Percentiles rank a stretch among this genome's conserved stretches.
These are phyloP conservation scores for Watersipora subatra DNA, from an alignment of 1,140 invertebrate genomes.

Conservation along the genomic window DNA sequence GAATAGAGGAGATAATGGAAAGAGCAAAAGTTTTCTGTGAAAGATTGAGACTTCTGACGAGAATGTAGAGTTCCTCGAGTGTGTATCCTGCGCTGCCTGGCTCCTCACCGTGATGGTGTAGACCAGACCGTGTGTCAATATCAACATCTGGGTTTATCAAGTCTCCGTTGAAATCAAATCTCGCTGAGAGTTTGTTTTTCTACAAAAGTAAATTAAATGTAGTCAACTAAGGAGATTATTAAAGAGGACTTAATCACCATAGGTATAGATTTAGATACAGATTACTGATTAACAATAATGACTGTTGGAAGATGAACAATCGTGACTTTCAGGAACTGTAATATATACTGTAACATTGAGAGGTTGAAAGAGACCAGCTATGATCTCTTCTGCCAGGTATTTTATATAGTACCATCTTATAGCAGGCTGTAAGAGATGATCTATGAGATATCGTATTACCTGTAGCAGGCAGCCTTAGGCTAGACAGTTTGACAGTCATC, in stretches of 20 bases:
- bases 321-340: neutral
- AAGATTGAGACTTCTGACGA: constrained; percentile 51
- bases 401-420: neutral
- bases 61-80: constrained; percentile 65
- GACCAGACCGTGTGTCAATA: constrained; percentile 47
- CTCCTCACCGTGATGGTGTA: constrained; percentile 84
- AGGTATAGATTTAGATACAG: neutral
- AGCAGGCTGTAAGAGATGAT: neutral
- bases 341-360: neutral
- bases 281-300: neutral
- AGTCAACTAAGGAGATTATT: neutral
- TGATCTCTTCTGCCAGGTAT: neutral
- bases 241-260: neutral
- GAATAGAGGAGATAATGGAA: constrained; percentile 60
- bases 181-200: constrained; percentile 5
- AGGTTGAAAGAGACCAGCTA: neutral
- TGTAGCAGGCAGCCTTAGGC: neutral
- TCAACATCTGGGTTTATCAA: constrained; percentile 41
- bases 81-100: constrained; percentile 69
- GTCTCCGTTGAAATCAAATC: constrained; percentile 35
- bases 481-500: neutral
- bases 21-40: constrained; percentile 69
- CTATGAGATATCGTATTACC: neutral
- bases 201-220: neutral
- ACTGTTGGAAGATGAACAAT: neutral